These are phyloP conservation scores for Chromis chromis DNA, from an alignment of 2,797 vertebrate species.

Conservation along the genomic window DNA sequence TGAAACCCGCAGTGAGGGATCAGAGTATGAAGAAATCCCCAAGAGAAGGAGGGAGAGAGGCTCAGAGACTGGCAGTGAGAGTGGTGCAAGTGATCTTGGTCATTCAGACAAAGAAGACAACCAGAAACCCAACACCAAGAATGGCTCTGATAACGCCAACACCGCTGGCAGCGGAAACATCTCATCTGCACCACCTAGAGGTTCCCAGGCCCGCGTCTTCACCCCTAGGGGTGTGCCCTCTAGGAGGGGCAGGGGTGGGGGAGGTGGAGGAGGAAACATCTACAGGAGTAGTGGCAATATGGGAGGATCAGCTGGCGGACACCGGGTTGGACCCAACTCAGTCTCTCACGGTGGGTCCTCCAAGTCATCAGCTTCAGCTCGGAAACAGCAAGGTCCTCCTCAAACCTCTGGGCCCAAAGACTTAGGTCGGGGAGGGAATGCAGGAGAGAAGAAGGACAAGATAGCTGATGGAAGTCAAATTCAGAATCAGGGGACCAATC, in stretches of 20 bases:
- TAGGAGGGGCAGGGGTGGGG: conserved; percentile 89
- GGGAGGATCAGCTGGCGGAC: conserved; percentile 73
- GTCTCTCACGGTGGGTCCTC: conserved; percentile 75
- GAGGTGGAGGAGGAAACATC: conserved; percentile 79
- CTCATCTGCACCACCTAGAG: conserved; percentile 74
- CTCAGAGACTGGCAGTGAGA: conserved; percentile 94
- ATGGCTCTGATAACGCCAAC: conserved; percentile 70
- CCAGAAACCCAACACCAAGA: conserved; percentile 77
- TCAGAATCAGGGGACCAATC: conserved; percentile 75
- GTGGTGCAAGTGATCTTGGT: conserved; percentile 87
- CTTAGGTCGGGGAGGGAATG: conserved; percentile 66
- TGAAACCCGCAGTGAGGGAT: conserved; percentile 94
- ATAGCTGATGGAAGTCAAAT: conserved; percentile 69
- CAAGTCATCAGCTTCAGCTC: conserved; percentile 73
- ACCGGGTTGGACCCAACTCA: conserved; percentile 74
- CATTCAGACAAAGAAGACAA: conserved; percentile 89
- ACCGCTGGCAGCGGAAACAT: conserved; percentile 26
- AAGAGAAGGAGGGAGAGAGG: conserved; percentile 92
- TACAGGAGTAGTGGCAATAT: conserved; percentile 78
- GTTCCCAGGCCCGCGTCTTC: conserved; percentile 88
- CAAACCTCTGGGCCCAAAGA: conserved; percentile 81
- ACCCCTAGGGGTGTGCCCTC: conserved; percentile 95
- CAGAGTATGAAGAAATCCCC: conserved; percentile 94
- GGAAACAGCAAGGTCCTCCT: conserved; percentile 79
- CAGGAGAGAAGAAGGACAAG: conserved; percentile 85